Percentiles rank a stretch among this genome's conserved stretches.
Evolutionary conservation across 2,797 vertebrate species (phyloP).

Genomic region (Smutsia gigantea): DNA sequence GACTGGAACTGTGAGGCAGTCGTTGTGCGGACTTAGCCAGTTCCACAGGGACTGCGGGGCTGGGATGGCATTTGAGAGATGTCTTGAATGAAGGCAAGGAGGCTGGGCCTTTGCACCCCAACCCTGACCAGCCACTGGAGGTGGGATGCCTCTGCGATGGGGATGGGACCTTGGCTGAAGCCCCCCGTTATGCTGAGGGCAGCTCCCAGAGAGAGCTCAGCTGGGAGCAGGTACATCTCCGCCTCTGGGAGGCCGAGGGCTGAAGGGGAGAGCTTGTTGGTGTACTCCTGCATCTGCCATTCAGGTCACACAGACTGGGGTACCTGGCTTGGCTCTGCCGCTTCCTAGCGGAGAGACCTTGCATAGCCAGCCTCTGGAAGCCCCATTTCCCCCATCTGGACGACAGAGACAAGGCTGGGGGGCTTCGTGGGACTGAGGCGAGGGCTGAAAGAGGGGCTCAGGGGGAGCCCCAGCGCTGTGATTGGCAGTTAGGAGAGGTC

Average conservation of each 20-base stretch:
- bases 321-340: not conserved
- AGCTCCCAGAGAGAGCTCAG: not conserved
- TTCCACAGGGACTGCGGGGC: not conserved
- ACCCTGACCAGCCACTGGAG: not conserved
- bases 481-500: not conserved
- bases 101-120: accelerated
- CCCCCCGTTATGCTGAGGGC: not conserved
- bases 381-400: not conserved
- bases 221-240: not conserved
- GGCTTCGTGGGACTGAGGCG: not conserved
- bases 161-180: not conserved
- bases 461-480: not conserved
- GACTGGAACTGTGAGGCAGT: accelerated
- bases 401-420: not conserved
- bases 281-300: not conserved
- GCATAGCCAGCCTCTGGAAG: not conserved
- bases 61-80: not conserved
- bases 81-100: not conserved
- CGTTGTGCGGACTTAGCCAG: not conserved
- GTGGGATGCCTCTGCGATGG: not conserved
- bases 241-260: not conserved
- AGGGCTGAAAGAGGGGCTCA: not conserved
- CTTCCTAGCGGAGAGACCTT: not conserved
- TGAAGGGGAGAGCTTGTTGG: not conserved
- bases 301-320: not conserved